Conservation (phyloP, 1,140 invertebrate genomes). For the Arion vulgaris region DNA sequence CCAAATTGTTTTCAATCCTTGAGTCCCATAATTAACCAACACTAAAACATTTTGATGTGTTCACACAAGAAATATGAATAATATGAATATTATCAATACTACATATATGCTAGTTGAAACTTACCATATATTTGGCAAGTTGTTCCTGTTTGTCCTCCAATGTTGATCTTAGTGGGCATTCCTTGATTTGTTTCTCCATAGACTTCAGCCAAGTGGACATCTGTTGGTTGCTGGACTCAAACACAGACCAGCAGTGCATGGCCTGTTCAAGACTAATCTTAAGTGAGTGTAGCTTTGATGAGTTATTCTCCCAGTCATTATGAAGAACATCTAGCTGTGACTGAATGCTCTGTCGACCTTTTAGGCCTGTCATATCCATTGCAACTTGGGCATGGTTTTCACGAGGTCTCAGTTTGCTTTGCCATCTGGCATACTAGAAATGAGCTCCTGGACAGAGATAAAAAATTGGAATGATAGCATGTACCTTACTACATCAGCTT, state of each 20-base stretch:
- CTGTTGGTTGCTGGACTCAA: conserved; percentile 88
- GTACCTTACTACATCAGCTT: too few relatives aligned
- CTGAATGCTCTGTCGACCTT: conserved; percentile 89
- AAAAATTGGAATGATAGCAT: not conserved
- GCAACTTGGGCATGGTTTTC: conserved; percentile 76
- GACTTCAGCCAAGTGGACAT: conserved; percentile 88
- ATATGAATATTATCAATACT: too few relatives aligned
- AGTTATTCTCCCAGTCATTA: conserved; percentile 89
- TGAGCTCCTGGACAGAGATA: conserved; percentile 77
- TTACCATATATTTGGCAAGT: conserved; percentile 90
- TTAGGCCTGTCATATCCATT: conserved; percentile 87
- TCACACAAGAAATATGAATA: too few relatives aligned
- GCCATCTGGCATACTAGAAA: conserved; percentile 91
- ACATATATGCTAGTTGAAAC: conserved; percentile 27
- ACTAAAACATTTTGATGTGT: too few relatives aligned
- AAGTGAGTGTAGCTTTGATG: conserved; percentile 90
- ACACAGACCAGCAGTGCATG: conserved; percentile 91
- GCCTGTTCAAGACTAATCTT: conserved; percentile 84
- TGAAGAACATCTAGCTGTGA: conserved; percentile 87
- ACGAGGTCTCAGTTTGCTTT: conserved; percentile 85
- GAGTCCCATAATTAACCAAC: too few relatives aligned
- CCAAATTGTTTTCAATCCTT: too few relatives aligned
- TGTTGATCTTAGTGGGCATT: conserved; percentile 86
- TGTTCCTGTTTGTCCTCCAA: conserved; percentile 93
- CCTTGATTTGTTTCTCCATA: conserved; percentile 89